Percentiles rank a stretch among this genome's conserved stretches.
These are phyloP conservation scores for Tetranychus truncatus DNA, from an alignment of 2,888 invertebrate species.

Conservation along the genomic window DNA sequence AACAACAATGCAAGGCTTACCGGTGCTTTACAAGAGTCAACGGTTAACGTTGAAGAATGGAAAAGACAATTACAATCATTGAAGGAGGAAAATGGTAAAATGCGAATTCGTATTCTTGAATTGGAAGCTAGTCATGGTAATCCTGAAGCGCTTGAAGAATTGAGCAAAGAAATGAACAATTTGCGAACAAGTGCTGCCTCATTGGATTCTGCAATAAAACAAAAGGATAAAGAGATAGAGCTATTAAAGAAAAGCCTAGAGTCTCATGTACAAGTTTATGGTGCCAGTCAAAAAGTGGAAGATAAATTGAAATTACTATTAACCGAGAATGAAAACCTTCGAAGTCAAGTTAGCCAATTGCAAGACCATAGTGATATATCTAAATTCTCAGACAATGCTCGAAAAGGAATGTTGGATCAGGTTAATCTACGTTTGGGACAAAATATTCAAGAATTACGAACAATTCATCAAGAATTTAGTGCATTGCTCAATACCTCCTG, in stretches of 20 bases:
- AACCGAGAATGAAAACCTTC: conserved; percentile 47
- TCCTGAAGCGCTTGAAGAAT: conserved; percentile 54
- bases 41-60: conserved; percentile 96
- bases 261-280: conserved; percentile 23
- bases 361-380: conserved; percentile 62
- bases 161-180: conserved; percentile 51
- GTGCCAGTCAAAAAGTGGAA: conserved; percentile 27
- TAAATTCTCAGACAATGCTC: conserved; percentile 58
- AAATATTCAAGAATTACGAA: conserved; percentile 57
- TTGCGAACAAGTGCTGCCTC: conserved; percentile 62
- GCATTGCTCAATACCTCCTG: conserved; percentile 41
- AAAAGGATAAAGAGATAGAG: conserved; percentile 54
- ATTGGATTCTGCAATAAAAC: conserved; percentile 57
- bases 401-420: conserved; percentile 57
- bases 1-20: conserved; percentile 87
- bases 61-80: conserved; percentile 68
- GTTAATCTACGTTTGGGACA: conserved; percentile 63
- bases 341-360: conserved; percentile 48
- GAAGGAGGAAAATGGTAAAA: conserved; percentile 35
- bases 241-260: conserved; percentile 20
- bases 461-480: conserved; percentile 62
- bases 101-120: conserved; percentile 41
- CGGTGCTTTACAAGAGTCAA: conserved; percentile 80
- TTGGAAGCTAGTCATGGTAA: conserved; percentile 48
- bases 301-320: conserved; percentile 35